These are phyloP conservation scores for Pelecanus crispus DNA, from an alignment of 2,113 vertebrate genomes.

Conservation along the genomic window DNA sequence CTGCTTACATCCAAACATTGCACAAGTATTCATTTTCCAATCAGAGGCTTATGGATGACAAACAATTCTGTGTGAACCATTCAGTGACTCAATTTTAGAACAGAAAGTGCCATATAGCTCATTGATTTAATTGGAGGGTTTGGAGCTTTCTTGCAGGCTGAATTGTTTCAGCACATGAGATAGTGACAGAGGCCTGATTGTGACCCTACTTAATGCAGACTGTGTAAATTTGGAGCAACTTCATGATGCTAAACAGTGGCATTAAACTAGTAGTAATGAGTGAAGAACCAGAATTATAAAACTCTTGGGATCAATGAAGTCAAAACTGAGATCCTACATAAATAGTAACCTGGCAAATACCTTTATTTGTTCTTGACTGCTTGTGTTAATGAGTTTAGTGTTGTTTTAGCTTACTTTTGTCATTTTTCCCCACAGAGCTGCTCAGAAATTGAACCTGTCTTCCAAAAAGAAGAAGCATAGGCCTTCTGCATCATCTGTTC, in stretches of 20 bases:
- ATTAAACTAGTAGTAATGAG: not conserved
- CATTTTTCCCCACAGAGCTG: slow-evolving; percentile 79
- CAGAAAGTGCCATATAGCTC: not conserved
- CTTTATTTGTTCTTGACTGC: not conserved
- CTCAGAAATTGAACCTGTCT: slow-evolving; percentile 94
- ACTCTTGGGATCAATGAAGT: not conserved
- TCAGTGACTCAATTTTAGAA: not conserved
- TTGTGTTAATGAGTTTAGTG: not conserved
- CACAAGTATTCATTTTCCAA: not conserved
- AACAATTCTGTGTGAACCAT: not conserved
- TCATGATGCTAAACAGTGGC: not conserved
- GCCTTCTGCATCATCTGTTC: slow-evolving; percentile 72
- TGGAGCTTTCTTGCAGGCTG: not conserved
- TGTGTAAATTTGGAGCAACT: not conserved
- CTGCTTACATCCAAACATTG: not conserved
- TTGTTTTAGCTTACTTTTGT: not conserved
- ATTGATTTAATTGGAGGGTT: not conserved
- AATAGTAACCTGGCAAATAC: not conserved
- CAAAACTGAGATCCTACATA: not conserved
- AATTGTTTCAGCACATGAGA: not conserved
- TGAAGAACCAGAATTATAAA: not conserved
- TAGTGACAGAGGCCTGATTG: not conserved
- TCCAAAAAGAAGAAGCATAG: slow-evolving; percentile 95
- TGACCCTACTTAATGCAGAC: not conserved
- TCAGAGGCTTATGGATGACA: not conserved